phyloP scores from a whole-genome alignment of 2,797 vertebrate genomes.

The Uromys caudimaculatus region DNA sequence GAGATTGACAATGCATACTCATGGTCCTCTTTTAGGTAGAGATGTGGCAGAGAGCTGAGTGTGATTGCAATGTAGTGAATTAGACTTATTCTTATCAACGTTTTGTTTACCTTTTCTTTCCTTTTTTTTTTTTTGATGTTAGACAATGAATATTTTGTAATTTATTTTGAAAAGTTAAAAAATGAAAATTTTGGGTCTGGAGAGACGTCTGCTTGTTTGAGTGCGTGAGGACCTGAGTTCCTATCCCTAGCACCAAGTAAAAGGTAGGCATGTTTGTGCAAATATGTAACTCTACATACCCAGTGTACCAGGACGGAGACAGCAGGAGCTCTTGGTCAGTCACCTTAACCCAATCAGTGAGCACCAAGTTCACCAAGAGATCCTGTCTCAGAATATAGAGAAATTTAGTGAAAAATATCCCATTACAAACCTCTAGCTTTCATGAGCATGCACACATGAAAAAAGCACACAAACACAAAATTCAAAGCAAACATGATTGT shows the following conservation, averaged over 20 bases:
- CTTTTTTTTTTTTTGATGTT: not conserved
- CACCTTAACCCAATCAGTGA: not conserved
- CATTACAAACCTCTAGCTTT: not conserved
- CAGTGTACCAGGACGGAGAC: not conserved
- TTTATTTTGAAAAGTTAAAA: not conserved
- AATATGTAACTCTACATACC: not conserved
- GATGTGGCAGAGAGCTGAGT: not conserved
- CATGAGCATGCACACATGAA: not conserved
- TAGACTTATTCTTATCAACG: accelerated
- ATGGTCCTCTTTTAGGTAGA: not conserved
- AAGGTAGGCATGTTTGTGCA: not conserved
- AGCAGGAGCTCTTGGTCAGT: not conserved
- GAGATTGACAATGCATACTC: not conserved
- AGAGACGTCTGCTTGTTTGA: not conserved
- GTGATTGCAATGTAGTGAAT: not conserved
- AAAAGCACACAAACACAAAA: not conserved
- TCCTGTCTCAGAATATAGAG: not conserved
- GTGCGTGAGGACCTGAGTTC: not conserved
- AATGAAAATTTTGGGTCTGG: not conserved
- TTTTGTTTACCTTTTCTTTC: not conserved
- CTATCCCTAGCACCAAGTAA: not conserved
- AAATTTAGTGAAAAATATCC: not conserved
- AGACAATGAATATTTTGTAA: not conserved
- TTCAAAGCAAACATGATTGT: not conserved
- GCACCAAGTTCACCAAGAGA: not conserved